These are phyloP conservation scores for Nycticryphes semicollaris DNA, from an alignment of 2,113 vertebrate species.

Conservation along the genomic window DNA sequence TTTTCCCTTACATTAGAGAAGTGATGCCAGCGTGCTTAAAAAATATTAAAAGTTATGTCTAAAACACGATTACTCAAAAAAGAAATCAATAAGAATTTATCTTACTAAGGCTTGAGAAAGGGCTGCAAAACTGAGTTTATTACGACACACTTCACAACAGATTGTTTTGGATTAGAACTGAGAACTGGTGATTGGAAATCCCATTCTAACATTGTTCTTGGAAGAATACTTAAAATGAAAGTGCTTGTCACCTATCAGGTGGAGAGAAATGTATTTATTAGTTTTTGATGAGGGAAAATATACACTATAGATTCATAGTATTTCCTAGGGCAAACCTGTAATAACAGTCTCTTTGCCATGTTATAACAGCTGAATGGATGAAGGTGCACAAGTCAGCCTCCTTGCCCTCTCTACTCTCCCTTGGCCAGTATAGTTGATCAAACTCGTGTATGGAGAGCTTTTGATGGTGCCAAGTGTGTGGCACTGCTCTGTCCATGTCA, in stretches of 20 bases:
- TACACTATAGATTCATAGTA: neutral
- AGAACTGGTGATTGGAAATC: neutral
- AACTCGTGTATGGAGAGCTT: neutral
- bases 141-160: neutral
- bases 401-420: neutral
- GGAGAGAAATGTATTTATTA: neutral
- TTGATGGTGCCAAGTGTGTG: rapidly evolving
- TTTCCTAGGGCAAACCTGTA: neutral
- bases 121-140: neutral
- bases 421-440: neutral
- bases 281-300: neutral
- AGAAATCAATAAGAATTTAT: neutral
- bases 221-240: neutral
- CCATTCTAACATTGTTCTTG: neutral
- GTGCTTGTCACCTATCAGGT: neutral
- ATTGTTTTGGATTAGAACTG: neutral
- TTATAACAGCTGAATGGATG: neutral
- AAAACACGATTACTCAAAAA: neutral
- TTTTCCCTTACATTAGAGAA: neutral
- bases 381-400: neutral
- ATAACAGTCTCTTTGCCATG: neutral
- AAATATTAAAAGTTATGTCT: neutral
- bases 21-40: neutral
- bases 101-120: neutral
- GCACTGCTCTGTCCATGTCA: neutral